Base-by-base conservation (phyloP, 2,113 vertebrate genomes). In the Cinclus cinclus region DNA sequence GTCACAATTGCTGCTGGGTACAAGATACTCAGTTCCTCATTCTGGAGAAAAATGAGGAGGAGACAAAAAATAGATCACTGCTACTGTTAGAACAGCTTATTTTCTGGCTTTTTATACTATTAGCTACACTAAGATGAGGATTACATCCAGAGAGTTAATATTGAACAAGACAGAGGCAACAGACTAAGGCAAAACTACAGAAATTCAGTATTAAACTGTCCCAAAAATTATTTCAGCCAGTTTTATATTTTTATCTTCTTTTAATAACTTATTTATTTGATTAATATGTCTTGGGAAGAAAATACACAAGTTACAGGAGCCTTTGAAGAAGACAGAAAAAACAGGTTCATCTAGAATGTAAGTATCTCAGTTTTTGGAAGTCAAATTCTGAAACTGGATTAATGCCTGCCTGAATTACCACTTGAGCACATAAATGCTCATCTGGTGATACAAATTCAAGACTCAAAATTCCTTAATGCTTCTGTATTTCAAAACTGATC, bases 1-100 rank as follows among this genome's bases (percentile, higher is more conserved):
- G 99, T 99, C 91, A 99, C 99, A 97, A 99, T 97, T 77, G 99
- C 99, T 83, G 98, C 98, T 46, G 99, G 99, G 83, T 99, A 99
- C 37, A 99, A 97, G 94, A 99, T 99, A 91, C 99, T 99, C 80
- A 99, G 87, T 78, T 99, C 99, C 97, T 99, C 99, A 70, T 99
- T 99, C 99, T 99, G 47, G 63, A 52, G 70, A 37, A 71, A 96
- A 69, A 75, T 50, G 7, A 90, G 2, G 52, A 35, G 31, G 4
- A 77, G 41, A 83, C 28, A 53, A 59, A 79, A 81, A 63, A 11
- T 3, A 37, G 13, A 75, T 27, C 28, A 79, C n/a, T 47, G 18
- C 21, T 47, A 55, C 39, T 47, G 10, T 41, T 64, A 3, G 15
- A 83, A 65, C 19, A 75, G 13, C 25, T 55, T 75, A 7, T 67